phyloP scores from a whole-genome alignment of 2,888 invertebrate species.

The Seira musarum region DNA sequence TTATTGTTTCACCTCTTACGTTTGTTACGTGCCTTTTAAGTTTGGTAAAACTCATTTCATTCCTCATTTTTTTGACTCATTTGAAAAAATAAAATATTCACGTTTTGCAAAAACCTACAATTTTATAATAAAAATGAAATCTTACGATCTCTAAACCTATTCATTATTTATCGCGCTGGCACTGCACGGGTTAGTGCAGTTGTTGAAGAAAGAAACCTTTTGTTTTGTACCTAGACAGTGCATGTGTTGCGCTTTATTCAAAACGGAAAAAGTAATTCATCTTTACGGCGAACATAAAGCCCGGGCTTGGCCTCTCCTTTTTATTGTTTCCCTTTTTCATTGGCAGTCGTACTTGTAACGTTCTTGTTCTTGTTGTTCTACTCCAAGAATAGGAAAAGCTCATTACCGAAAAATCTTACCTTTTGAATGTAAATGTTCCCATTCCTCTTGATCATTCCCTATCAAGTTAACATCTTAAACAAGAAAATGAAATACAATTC shows the following conservation, averaged over 20 bases:
- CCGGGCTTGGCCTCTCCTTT: background rate
- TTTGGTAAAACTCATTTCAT: background rate
- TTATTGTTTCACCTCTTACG: constrained; percentile 19
- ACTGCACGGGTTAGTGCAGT: too few species aligned
- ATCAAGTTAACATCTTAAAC: background rate
- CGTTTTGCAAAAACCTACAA: background rate
- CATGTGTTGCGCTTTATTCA: constrained; percentile 17
- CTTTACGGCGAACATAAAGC: background rate
- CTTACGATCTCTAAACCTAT: constrained; percentile 33
- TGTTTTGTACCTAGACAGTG: background rate
- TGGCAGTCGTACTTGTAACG: too few species aligned
- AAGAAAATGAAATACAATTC: background rate
- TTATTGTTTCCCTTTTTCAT: constrained; percentile 18
- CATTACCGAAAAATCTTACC: constrained; percentile 21
- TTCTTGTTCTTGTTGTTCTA: too few species aligned
- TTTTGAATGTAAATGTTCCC: background rate
- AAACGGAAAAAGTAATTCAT: constrained; percentile 24
- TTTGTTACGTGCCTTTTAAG: too few species aligned
- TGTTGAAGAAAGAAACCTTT: background rate
- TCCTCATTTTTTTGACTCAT: too few species aligned
- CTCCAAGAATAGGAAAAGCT: constrained; percentile 33
- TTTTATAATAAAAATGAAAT: constrained; percentile 15
- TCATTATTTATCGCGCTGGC: constrained; percentile 45
- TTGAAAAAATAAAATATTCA: background rate
- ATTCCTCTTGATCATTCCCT: background rate